Evolutionary conservation across 1,140 invertebrate species (phyloP), one percentile per base, ranked within the genome.

Genomic region (Anastrepha obliqua): DNA sequence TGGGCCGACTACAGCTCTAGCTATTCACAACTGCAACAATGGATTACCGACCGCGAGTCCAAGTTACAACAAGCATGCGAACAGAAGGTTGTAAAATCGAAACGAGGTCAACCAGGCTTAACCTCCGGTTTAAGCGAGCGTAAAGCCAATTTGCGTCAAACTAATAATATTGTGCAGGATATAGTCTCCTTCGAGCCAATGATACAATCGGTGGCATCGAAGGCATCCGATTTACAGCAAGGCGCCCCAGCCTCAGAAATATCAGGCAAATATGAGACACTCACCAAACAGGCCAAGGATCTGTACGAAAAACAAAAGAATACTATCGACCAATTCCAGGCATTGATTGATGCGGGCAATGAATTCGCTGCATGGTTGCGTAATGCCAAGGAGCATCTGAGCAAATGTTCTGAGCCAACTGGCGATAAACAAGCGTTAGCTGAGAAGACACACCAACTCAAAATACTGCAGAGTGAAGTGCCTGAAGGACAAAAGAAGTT

Each of bases 1-100:
- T 98, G 98, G 98, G 97, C 97, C n/a, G 98, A 98, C 92, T 98
- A 98, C 91, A 98, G 97, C 91, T 97, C 97, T 39, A 98, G 97
- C 20, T 98, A 98, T 90, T 96, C 96, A 15, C 97, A 98, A 90
- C 93, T 99, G 6, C 96, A 98, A 91, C 97, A 98, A 94, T 99
- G 98, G 98, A 97, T 99, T n/a, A 96, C 96, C 60, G 98, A 99
- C 90, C 95, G 98, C 89, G 98, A 99, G 94, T 97, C 97, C 0
- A 98, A 98, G 94, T 93, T 99, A n/a, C 97, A 98, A 94, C 97
- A 98, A 94, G 97, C 98, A 13, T 97, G 97, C 91, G 97, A 98
- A 91, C 96, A 97, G 89, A 97, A 97, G 93, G 95, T 97, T n/a
- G 95, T 95, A 0, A 97, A 97, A 91, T 96, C 96, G 4, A 96